Conservation (phyloP, 2,113 vertebrate genomes). For the Mesoclemmys tuberculata region DNA sequence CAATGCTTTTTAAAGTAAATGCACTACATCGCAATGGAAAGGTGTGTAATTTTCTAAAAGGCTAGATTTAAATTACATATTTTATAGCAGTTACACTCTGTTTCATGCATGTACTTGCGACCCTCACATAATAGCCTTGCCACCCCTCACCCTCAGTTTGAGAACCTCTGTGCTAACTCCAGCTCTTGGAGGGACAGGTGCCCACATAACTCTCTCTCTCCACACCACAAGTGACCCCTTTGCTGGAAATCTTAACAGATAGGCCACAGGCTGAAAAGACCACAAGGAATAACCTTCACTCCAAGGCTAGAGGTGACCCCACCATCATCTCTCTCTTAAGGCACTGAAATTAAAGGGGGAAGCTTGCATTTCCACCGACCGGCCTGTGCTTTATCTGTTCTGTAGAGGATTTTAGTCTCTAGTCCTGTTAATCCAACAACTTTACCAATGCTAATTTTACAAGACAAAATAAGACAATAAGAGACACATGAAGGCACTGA, state of each 20-base stretch:
- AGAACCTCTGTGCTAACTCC: not conserved
- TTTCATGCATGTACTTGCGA: no score
- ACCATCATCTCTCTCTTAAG: not conserved
- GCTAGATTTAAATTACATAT: no score
- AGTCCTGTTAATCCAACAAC: not conserved
- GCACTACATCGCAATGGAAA: no score
- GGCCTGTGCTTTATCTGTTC: not conserved
- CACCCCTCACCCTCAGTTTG: no score
- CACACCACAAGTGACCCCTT: not conserved
- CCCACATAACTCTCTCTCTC: not conserved
- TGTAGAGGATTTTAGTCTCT: not conserved
- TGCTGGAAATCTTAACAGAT: not conserved
- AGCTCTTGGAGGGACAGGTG: not conserved
- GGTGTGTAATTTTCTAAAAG: no score
- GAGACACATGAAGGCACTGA: conserved; percentile 6
- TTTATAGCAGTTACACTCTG: no score
- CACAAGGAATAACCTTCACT: not conserved
- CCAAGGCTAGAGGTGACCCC: not conserved
- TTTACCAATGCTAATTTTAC: not conserved
- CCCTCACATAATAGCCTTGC: no score
- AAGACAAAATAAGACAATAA: conserved; percentile 21
- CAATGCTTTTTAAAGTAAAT: no score
- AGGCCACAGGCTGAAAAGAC: not conserved
- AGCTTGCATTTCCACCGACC: fast-evolving
- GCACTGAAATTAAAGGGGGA: not conserved